Evolutionary conservation across 1,140 invertebrate genomes (phyloP), one percentile per base, ranked within the genome.

Genomic region (Pinna nobilis): DNA sequence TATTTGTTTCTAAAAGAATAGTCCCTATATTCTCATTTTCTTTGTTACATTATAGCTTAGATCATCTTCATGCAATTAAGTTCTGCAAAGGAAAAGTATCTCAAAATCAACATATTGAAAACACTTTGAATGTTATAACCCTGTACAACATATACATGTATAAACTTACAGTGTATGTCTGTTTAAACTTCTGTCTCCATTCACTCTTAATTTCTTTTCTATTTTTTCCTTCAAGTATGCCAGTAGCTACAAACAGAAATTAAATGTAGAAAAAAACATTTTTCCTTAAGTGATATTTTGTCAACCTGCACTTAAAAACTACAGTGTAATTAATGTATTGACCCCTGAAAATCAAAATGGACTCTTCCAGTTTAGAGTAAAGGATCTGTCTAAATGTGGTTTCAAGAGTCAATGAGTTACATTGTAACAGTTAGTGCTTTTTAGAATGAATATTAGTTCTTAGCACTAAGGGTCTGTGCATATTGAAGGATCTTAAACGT

Each of bases 141-240:
- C 9, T 35, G 9, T 11, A 59, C 11, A 32, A 33, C 7, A 18
- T 59, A 33, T 28, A 49, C 2, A 41, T 28, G 20, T 44, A 23
- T 50, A 41, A 11, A 11, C 25, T 3, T 68, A 74, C 65, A 44
- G 50, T 68, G 33, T 57, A 74, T 51, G 64, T 68, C 3, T 37
- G 35, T 50, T 23, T 39, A 15, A 53, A 61, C 53, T 74, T 68
- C 23, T n/a, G 30, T 4, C 61, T 49, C 44, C 53, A 44, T 33
- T 74, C 64, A 39, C 63, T 59, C 41, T 39, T 2, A 63, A 63
- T 41, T 23, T 63, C n/a, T 28, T 63, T 33, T 6, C 61, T 25
- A n/a, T 23, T 51, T 39, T 61, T 70, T 39, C 57, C 30, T 39
- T 70, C 68, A 35, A 70, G 33, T 23, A 70, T 30, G 32, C 44